Base-by-base conservation (phyloP, 2,888 invertebrate species). In the Laothoe populi region DNA sequence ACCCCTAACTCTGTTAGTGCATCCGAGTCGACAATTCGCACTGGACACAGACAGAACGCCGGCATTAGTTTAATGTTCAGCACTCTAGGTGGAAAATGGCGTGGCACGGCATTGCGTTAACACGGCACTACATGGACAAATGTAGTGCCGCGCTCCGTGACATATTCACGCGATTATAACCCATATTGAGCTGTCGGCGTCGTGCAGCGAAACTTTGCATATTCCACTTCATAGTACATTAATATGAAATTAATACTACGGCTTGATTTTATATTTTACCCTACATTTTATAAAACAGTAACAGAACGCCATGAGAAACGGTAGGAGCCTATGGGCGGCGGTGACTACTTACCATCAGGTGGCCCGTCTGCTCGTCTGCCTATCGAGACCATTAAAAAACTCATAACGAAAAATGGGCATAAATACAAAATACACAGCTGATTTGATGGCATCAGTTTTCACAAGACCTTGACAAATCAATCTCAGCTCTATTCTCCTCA, bases 21-120 rank as follows among this genome's bases (percentile, higher is more conserved):
- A 81, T 77, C 78, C 76, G 76, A 77, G 78, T 78, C 77, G 69
- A 81, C 82, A 79, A 82, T 82, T 83, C 81, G 72, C 80, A 68
- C 70, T 71, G 79, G 88, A 88, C 88, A 81, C 84, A 80, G 84
- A 90, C 79, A 70, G 79, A 90, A 78, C 74, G 80, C 73, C 65
- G 69, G 75, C 84, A 87, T 90, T 88, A 86, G 79, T 88, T 79
- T 86, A 86, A 88, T 83, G 84, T 79, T 83, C 82, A 81, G 78
- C 81, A 80, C 83, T 88, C 87, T 81, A 82, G 78, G 78, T 72
- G 79, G 80, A 86, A 79, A 88, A 84, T 81, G 65, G 80, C 81
- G 70, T 71, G 81, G 82, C 82, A 80, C 73, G 70, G 73, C 69
- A 72, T 70, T 66, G 67, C 68, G 74, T 73, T 83, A 82, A 83